phyloP scores from a whole-genome alignment of 2,113 vertebrate species.

The Plotosus lineatus region DNA sequence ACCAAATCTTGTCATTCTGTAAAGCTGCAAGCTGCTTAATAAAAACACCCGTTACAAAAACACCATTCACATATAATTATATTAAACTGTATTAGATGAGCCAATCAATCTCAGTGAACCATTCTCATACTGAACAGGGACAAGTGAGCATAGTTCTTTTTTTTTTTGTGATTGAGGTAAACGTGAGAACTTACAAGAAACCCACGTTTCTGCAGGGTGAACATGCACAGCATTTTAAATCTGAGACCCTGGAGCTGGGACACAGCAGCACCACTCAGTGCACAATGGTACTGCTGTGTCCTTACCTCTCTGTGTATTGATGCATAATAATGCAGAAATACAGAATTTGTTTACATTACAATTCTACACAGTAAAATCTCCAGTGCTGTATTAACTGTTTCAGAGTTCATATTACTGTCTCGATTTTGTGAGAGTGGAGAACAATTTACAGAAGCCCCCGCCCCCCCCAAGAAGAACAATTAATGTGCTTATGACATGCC shows the following conservation, averaged over 20 bases:
- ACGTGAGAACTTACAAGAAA: neutral
- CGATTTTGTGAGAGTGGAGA: neutral
- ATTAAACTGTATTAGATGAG: neutral
- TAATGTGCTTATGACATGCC: neutral
- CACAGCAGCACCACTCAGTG: neutral
- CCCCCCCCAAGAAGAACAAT: conserved; percentile 22
- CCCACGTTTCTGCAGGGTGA: neutral
- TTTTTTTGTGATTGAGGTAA: neutral
- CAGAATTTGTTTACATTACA: neutral
- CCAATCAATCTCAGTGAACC: neutral
- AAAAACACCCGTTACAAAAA: too few relatives aligned
- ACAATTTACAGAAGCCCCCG: conserved; percentile 13
- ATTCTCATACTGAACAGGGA: neutral
- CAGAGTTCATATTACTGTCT: too few relatives aligned
- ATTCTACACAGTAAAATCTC: too few relatives aligned
- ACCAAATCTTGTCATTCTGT: too few relatives aligned
- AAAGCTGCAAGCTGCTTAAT: too few relatives aligned
- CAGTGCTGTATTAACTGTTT: too few relatives aligned
- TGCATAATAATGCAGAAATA: neutral
- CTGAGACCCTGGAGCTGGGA: neutral
- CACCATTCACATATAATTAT: too few relatives aligned
- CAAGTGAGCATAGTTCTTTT: neutral
- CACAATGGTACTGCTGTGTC: neutral
- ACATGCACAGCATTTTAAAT: neutral
- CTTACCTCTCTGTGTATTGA: neutral